Evolutionary conservation across 2,888 invertebrate genomes (phyloP).

Genomic region (Ethmia dodecea): DNA sequence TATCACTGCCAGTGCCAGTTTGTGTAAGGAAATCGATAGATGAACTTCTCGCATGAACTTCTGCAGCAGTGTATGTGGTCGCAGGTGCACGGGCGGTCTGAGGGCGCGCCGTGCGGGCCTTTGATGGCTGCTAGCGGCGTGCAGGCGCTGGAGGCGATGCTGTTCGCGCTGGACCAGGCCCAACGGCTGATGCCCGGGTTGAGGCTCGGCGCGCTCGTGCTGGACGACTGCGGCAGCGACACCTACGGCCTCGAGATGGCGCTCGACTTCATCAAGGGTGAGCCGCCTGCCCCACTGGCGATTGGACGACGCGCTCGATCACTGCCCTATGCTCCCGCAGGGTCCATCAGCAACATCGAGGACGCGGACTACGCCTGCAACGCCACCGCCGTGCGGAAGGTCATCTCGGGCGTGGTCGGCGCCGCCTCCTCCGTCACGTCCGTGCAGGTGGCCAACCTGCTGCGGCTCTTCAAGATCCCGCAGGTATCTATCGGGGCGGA

Average conservation of each 20-base stretch:
- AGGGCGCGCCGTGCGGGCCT: not conserved
- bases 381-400: slow-evolving; percentile 76
- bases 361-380: slow-evolving; percentile 91
- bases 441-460: slow-evolving; percentile 92
- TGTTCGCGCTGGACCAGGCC: slow-evolving; percentile 90
- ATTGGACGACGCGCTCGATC: too few species aligned
- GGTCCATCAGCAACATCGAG: slow-evolving; percentile 95
- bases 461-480: slow-evolving; percentile 95
- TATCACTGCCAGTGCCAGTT: too few species aligned
- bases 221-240: slow-evolving; percentile 95
- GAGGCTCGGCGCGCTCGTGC: slow-evolving; percentile 88
- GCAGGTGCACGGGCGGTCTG: slow-evolving; percentile 3
- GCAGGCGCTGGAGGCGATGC: slow-evolving; percentile 92
- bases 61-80: not conserved
- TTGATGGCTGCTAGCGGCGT: slow-evolving; percentile 75
- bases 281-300: not conserved
- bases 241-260: slow-evolving; percentile 95
- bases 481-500: slow-evolving; percentile 70
- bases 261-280: slow-evolving; percentile 95
- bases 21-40: too few species aligned
- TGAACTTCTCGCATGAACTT: too few species aligned
- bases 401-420: slow-evolving; percentile 68
- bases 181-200: slow-evolving; percentile 82
- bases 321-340: slow-evolving; percentile 63
- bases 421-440: slow-evolving; percentile 92